Conservation (phyloP, 1,140 invertebrate genomes). For the Drosophila paulistorum region DNA sequence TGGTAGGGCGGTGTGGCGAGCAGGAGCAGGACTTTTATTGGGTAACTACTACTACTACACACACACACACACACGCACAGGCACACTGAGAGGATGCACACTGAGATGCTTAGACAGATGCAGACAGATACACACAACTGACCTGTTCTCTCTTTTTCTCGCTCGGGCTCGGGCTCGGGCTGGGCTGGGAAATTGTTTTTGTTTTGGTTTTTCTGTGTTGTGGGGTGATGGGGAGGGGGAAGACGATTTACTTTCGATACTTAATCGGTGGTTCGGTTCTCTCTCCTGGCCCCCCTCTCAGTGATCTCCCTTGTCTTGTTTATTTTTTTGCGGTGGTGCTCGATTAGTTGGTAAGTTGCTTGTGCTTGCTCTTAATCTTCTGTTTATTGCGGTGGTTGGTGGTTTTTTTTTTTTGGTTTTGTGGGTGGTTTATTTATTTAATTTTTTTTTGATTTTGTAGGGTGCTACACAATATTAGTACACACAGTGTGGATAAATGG, state of each 20-base stretch:
- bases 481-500: conserved; percentile 4
- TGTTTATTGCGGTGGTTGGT: conserved; percentile 11
- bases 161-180: conserved; percentile 12
- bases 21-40: conserved; percentile 43
- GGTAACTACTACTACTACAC: conserved; percentile 11
- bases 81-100: neutral
- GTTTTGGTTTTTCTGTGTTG: neutral
- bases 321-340: neutral
- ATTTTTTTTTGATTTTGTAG: neutral
- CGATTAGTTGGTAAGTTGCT: neutral
- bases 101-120: no score
- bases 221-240: no score
- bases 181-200: neutral
- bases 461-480: conserved; percentile 39
- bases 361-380: neutral
- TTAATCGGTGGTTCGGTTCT: neutral
- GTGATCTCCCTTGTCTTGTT: no score
- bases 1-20: conserved; percentile 63
- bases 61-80: neutral
- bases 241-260: no score
- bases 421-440: neutral
- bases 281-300: no score
- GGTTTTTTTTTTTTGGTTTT: neutral
- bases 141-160: conserved; percentile 31
- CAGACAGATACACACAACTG: conserved; percentile 22